These are phyloP conservation scores for Drosophila setosimentum DNA, from an alignment of 2,888 invertebrate species.

Conservation along the genomic window DNA sequence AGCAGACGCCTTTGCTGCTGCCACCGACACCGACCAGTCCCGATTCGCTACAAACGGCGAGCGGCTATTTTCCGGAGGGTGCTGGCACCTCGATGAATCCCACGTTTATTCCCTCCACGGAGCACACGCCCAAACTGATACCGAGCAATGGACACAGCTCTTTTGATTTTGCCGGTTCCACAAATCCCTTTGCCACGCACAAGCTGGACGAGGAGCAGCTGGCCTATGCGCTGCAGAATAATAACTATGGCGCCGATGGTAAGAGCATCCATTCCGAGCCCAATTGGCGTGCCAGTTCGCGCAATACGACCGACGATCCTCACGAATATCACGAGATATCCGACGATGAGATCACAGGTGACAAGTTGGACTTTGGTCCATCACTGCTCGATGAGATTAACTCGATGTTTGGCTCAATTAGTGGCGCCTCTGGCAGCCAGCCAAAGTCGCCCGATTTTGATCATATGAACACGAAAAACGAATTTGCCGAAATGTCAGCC, in stretches of 20 bases:
- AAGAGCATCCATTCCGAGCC: conserved; percentile 66
- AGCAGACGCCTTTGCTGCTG: conserved; percentile 88
- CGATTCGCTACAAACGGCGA: conserved; percentile 85
- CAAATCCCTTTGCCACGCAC: conserved; percentile 84
- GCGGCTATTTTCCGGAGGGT: conserved; percentile 84
- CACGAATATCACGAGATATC: conserved; percentile 94
- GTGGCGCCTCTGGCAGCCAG: conserved; percentile 80
- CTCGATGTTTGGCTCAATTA: conserved; percentile 91
- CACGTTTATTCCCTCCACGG: conserved; percentile 84
- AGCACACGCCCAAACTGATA: conserved; percentile 84
- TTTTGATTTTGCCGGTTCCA: conserved; percentile 83
- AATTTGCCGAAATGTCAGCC: conserved; percentile 88
- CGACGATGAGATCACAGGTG: conserved; percentile 88
- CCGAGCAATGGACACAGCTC: conserved; percentile 81
- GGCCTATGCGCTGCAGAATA: conserved; percentile 82
- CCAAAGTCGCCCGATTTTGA: conserved; percentile 85
- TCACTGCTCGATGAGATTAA: conserved; percentile 96
- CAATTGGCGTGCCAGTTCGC: conserved; percentile 63
- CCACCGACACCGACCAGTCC: conserved; percentile 86
- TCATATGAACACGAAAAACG: conserved; percentile 90
- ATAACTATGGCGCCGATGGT: conserved; percentile 83
- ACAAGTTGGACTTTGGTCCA: conserved; percentile 91
- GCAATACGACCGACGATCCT: conserved; percentile 81
- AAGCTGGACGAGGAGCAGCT: conserved; percentile 63
- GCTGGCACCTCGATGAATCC: conserved; percentile 84